Evolutionary conservation across 2,888 invertebrate species (phyloP).

Genomic region (Himalopsyche japonica): DNA sequence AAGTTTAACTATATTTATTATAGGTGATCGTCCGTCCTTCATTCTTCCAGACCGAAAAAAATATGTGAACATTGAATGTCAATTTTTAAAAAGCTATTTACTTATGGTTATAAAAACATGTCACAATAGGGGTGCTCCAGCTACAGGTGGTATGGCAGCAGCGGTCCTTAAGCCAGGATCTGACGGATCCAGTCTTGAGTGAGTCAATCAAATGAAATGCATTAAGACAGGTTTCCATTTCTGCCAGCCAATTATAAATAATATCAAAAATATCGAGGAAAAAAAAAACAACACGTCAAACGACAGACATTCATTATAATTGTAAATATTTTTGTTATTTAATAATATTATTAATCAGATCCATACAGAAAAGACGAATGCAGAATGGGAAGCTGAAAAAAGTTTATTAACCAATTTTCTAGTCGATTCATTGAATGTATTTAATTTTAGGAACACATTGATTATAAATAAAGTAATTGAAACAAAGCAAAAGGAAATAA

Average conservation of each 20-base stretch:
- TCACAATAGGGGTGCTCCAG: slow-evolving; percentile 64
- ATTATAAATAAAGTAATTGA: slow-evolving; percentile 55
- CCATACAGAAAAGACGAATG: too few species aligned
- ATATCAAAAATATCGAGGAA: too few species aligned
- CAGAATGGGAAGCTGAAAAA: too few species aligned
- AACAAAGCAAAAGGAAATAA: slow-evolving; percentile 61
- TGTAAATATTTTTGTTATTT: too few species aligned
- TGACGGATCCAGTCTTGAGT: slow-evolving; percentile 48
- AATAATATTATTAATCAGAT: too few species aligned
- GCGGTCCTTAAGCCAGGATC: slow-evolving; percentile 56
- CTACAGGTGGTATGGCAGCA: slow-evolving; percentile 73
- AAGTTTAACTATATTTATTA: not conserved
- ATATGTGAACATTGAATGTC: slow-evolving; percentile 67
- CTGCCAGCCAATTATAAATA: too few species aligned
- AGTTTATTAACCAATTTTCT: too few species aligned
- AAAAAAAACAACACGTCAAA: too few species aligned
- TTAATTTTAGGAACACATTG: slow-evolving; percentile 49
- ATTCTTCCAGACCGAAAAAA: slow-evolving; percentile 70
- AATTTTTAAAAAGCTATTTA: slow-evolving; percentile 67
- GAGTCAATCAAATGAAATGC: not conserved
- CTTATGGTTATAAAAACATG: slow-evolving; percentile 62
- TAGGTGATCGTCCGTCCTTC: slow-evolving; percentile 62
- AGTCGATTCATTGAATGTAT: too few species aligned
- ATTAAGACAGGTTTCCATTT: too few species aligned
- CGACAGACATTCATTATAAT: too few species aligned